phyloP scores from a whole-genome alignment of 1,140 invertebrate species.

The Lepidurus apus region DNA sequence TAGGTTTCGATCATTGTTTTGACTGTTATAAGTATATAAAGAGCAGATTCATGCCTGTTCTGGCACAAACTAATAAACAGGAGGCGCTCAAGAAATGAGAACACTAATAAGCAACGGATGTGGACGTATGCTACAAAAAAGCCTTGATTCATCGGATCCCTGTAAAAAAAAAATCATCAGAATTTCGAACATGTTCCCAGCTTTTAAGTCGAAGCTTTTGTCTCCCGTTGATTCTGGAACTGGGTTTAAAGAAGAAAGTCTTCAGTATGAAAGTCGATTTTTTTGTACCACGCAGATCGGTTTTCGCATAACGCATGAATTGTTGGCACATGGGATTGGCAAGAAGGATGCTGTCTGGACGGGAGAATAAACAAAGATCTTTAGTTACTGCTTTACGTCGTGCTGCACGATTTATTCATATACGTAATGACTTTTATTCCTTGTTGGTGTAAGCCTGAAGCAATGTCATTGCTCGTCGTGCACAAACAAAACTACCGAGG shows the following conservation, averaged over 20 bases:
- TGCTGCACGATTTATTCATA: not conserved
- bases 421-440: not conserved
- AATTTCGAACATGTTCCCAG: too few relatives aligned
- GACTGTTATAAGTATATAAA: not conserved
- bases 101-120: not conserved
- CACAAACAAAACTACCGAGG: not conserved
- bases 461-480: not conserved
- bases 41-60: not conserved
- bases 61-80: slow-evolving; percentile 10
- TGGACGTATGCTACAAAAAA: not conserved
- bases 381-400: not conserved
- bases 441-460: not conserved
- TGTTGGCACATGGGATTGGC: not conserved
- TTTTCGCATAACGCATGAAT: not conserved
- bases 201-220: too few relatives aligned
- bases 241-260: not conserved
- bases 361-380: slow-evolving; percentile 9
- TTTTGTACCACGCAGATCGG: not conserved
- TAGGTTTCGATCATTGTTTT: not conserved
- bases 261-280: not conserved
- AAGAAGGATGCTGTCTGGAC: not conserved
- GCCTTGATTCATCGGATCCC: too few relatives aligned
- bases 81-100: not conserved
- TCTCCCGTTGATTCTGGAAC: too few relatives aligned
- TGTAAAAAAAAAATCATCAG: too few relatives aligned